Evolutionary conservation across 53 echinoderm and acorn worm genomes (phyloP).

Genomic region (Patiria pectinifera): DNA sequence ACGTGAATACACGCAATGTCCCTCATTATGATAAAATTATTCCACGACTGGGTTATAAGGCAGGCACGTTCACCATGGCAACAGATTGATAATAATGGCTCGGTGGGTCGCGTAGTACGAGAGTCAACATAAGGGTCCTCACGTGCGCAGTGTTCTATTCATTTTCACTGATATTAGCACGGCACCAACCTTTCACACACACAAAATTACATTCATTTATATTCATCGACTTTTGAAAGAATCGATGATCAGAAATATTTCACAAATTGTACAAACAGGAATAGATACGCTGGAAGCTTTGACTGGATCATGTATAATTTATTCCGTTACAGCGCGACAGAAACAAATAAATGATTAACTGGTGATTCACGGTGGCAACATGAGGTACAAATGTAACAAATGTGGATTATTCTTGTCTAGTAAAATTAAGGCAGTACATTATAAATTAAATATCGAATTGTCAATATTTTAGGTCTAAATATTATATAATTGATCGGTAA

Average conservation of each 20-base stretch:
- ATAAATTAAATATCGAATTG: too few relatives aligned
- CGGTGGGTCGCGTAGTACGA: neutral
- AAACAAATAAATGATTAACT: too few relatives aligned
- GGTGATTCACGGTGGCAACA: too few relatives aligned
- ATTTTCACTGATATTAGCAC: neutral
- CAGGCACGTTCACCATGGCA: neutral
- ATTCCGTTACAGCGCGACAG: too few relatives aligned
- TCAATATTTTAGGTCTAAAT: too few relatives aligned
- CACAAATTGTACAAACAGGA: neutral
- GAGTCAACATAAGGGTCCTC: neutral
- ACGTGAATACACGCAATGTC: neutral
- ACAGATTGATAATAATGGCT: slow-evolving; percentile 2
- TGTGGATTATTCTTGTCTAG: too few relatives aligned
- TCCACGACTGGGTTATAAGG: neutral
- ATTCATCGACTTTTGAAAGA: neutral
- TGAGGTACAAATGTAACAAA: too few relatives aligned
- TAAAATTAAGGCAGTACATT: too few relatives aligned
- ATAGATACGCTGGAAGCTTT: neutral
- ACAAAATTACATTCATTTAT: neutral
- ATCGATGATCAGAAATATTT: neutral
- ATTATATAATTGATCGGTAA: too few relatives aligned
- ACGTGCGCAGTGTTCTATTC: neutral
- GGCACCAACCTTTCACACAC: neutral
- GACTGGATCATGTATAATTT: too few relatives aligned
- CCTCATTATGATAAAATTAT: neutral